Evolutionary conservation across 2,113 vertebrate genomes (phyloP).

Genomic region (Hippocampus mohnikei): DNA sequence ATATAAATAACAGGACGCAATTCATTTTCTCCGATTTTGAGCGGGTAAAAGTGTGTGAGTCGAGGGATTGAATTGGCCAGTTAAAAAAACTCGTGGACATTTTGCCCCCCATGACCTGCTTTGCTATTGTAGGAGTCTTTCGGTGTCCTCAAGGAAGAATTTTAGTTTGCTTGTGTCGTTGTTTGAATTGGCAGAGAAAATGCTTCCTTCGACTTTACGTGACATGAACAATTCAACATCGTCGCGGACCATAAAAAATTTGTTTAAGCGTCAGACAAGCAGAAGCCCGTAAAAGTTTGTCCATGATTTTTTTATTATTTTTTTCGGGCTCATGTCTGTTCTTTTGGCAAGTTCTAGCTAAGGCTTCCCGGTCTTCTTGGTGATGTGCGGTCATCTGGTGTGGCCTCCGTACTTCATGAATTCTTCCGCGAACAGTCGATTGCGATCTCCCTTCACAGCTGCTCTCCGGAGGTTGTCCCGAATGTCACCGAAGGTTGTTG

Average conservation of each 20-base stretch:
- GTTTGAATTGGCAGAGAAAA: too few species aligned
- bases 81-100: not conserved
- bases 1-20: too few species aligned
- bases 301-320: too few species aligned
- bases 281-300: too few species aligned
- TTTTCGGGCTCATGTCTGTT: too few species aligned
- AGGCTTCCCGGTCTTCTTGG: not conserved
- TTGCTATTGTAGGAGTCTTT: not conserved
- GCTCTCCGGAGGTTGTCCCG: not conserved
- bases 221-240: too few species aligned
- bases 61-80: not conserved
- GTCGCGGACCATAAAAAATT: too few species aligned
- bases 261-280: too few species aligned
- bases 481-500: not conserved
- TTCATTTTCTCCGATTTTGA: not conserved
- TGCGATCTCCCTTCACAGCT: not conserved
- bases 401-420: not conserved
- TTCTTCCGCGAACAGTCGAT: not conserved
- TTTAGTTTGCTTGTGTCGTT: too few species aligned
- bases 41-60: not conserved
- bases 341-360: too few species aligned
- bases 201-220: too few species aligned
- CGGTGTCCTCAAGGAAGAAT: too few species aligned
- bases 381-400: not conserved
- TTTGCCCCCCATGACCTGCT: not conserved